Percentiles rank a stretch among this genome's conserved stretches.
Conservation (phyloP, 2,797 vertebrate species). For the Podargus strigoides region DNA sequence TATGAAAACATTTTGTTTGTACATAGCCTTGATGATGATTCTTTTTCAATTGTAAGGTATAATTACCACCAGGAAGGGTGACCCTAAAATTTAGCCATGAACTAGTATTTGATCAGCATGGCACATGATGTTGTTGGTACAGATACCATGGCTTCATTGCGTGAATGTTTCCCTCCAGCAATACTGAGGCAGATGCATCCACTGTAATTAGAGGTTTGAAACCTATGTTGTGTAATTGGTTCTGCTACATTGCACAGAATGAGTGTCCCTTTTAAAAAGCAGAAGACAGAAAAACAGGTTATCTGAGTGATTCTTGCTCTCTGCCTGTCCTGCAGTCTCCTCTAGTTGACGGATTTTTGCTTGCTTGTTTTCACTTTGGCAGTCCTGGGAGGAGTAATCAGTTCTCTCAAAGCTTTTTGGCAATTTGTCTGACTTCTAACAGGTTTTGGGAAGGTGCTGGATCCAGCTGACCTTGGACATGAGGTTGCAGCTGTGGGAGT, state of each 20-base stretch:
- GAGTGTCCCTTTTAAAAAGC: neutral
- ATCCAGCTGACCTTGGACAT: neutral
- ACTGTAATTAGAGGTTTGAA: slow-evolving; percentile 1
- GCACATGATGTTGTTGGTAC: neutral
- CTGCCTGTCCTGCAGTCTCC: neutral
- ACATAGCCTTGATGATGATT: neutral
- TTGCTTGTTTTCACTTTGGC: neutral
- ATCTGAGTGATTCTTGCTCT: neutral
- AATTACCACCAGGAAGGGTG: neutral
- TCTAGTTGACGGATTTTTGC: neutral
- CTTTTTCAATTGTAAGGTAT: neutral
- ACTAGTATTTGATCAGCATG: neutral
- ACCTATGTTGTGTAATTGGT: neutral
- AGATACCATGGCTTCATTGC: neutral
- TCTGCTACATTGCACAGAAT: neutral
- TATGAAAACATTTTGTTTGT: neutral
- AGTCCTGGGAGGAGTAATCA: neutral
- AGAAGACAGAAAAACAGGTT: neutral
- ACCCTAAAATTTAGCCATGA: neutral
- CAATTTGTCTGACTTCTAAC: neutral
- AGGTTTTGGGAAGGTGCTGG: neutral
- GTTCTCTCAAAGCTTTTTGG: neutral
- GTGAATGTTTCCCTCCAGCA: neutral
- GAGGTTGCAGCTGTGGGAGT: neutral
- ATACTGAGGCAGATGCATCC: neutral